phyloP scores from a whole-genome alignment of 1,140 invertebrate species.

The Drusus annulatus region DNA sequence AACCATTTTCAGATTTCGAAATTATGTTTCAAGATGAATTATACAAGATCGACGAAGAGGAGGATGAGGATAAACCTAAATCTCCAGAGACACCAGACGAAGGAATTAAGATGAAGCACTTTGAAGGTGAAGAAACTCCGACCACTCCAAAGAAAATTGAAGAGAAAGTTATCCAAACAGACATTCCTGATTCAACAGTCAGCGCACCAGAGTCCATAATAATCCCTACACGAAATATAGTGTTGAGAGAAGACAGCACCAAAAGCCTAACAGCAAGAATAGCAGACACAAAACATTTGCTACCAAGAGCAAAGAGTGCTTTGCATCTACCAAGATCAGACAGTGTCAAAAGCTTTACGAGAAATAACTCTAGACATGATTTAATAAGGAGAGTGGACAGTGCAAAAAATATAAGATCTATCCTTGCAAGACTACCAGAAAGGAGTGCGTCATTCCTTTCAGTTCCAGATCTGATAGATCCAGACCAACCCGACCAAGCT shows the following conservation, averaged over 20 bases:
- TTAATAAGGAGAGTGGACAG: slow-evolving; percentile 67
- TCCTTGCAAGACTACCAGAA: slow-evolving; percentile 67
- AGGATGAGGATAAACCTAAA: slow-evolving; percentile 61
- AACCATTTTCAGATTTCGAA: slow-evolving; percentile 68
- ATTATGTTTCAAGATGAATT: slow-evolving; percentile 72
- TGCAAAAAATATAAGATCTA: slow-evolving; percentile 67
- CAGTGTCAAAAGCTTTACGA: slow-evolving; percentile 66
- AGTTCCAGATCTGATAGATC: slow-evolving; percentile 65
- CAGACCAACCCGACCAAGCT: slow-evolving; percentile 32
- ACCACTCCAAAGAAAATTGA: background rate
- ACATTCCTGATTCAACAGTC: background rate
- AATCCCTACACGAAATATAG: slow-evolving; percentile 4
- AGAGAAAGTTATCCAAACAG: background rate
- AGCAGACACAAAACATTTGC: background rate
- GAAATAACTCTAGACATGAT: slow-evolving; percentile 62
- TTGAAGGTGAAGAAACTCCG: background rate
- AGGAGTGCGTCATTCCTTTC: slow-evolving; percentile 70
- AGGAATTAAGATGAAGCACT: slow-evolving; percentile 42
- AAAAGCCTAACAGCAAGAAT: slow-evolving; percentile 35
- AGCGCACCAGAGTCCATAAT: slow-evolving; percentile 8
- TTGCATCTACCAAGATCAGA: slow-evolving; percentile 66
- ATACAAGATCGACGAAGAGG: slow-evolving; percentile 69
- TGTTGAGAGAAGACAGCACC: slow-evolving; percentile 36
- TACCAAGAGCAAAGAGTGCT: slow-evolving; percentile 50
- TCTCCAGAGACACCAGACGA: slow-evolving; percentile 33